Percentiles rank a stretch among this genome's conserved stretches.
Conservation (phyloP, 2,888 invertebrate genomes). For the Tenthredo scrophulariae region DNA sequence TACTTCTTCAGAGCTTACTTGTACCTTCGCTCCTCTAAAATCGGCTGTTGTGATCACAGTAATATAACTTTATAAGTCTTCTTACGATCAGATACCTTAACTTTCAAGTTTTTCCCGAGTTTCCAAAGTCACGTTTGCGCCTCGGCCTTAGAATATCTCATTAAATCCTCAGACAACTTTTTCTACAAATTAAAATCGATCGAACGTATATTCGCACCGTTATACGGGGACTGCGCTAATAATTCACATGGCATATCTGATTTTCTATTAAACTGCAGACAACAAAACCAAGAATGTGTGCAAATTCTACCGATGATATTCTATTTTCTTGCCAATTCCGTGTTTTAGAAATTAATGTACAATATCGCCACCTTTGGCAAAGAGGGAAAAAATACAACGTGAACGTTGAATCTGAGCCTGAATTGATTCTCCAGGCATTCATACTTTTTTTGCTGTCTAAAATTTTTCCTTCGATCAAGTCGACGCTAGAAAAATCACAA, state of each 20-base stretch:
- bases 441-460: not conserved
- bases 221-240: not conserved
- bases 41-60: slow-evolving; percentile 33
- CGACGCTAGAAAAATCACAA: not conserved
- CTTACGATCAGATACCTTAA: slow-evolving; percentile 34
- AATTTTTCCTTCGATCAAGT: not conserved
- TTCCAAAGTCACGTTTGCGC: slow-evolving; percentile 31
- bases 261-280: not conserved
- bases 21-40: not conserved
- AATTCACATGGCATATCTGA: not conserved
- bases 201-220: not conserved
- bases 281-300: not conserved
- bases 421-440: not conserved
- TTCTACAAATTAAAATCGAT: slow-evolving; percentile 23
- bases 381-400: no score
- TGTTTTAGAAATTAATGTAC: no score
- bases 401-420: not conserved
- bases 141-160: slow-evolving; percentile 9
- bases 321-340: not conserved
- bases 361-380: not conserved
- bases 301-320: not conserved
- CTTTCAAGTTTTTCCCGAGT: slow-evolving; percentile 5
- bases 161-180: not conserved
- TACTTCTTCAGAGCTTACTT: not conserved
- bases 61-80: slow-evolving; percentile 41